Evolutionary conservation across 2,113 vertebrate genomes (phyloP).

Genomic region (Mesocricetus auratus): DNA sequence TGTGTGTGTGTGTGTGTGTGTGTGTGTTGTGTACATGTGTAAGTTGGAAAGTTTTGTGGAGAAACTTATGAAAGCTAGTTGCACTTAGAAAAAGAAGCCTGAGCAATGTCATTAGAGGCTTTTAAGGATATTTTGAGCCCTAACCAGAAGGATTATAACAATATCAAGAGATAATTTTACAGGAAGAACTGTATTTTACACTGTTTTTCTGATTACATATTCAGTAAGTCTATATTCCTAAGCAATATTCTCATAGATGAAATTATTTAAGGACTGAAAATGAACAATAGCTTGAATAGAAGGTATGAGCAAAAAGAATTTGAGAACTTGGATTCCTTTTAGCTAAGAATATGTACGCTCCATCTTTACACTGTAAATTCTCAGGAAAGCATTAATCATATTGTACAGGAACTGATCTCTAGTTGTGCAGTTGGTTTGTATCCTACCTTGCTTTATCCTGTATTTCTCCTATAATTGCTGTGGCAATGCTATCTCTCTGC

Average conservation of each 20-base stretch:
- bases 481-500: slow-evolving; percentile 28
- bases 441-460: slow-evolving; percentile 8
- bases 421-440: neutral
- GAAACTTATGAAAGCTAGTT: neutral
- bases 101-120: neutral
- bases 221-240: slow-evolving; percentile 31
- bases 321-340: slow-evolving; percentile 9
- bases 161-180: slow-evolving; percentile 27
- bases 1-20: neutral
- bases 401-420: slow-evolving; percentile 28
- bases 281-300: neutral
- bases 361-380: slow-evolving; percentile 30
- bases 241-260: neutral
- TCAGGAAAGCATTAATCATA: slow-evolving; percentile 8
- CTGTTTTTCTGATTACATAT: slow-evolving; percentile 36
- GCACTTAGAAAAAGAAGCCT: neutral
- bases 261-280: slow-evolving; percentile 47
- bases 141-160: neutral
- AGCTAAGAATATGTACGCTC: neutral
- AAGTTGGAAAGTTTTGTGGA: neutral
- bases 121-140: neutral
- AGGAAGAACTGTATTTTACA: neutral
- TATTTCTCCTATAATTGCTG: slow-evolving; percentile 11
- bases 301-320: neutral
- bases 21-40: neutral